Evolutionary conservation across 2,113 vertebrate genomes (phyloP).

Genomic region (Jaculus jaculus): DNA sequence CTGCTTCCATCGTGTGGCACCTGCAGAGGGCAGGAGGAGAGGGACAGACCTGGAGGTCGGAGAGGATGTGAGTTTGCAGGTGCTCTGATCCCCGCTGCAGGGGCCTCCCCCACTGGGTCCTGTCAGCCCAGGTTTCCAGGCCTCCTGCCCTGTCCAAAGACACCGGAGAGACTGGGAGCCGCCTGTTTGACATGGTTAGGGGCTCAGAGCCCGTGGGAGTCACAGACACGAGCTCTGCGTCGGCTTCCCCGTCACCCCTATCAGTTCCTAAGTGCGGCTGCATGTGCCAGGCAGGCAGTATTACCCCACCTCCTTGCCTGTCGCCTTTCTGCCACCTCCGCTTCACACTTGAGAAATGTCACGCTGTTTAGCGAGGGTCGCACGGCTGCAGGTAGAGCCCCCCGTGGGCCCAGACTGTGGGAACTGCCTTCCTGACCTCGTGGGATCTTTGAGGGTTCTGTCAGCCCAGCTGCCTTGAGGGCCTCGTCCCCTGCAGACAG

Average conservation of each 20-base stretch:
- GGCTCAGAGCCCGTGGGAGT: not conserved
- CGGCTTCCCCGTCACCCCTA: rapidly evolving
- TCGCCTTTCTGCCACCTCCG: not conserved
- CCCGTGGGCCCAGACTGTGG: not conserved
- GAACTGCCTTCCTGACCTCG: not conserved
- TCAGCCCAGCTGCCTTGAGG: not conserved
- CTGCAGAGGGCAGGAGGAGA: not conserved
- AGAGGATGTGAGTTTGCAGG: too few species aligned
- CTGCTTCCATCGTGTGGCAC: not conserved
- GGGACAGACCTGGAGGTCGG: too few species aligned
- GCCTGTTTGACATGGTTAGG: too few species aligned
- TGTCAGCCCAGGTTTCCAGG: not conserved
- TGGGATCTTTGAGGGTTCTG: not conserved
- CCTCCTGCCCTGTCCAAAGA: not conserved
- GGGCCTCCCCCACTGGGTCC: not conserved
- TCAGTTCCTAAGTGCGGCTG: not conserved
- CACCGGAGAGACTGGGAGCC: not conserved
- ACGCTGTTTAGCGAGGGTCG: not conserved
- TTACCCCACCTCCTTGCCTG: not conserved
- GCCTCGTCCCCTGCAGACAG: too few species aligned
- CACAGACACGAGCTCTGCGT: not conserved
- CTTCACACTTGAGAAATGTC: not conserved
- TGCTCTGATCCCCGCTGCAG: rapidly evolving
- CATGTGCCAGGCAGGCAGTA: not conserved
- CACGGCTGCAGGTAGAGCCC: not conserved